These are phyloP conservation scores for Gnathonemus longibarbis DNA, from an alignment of 2,113 vertebrate species.

Conservation along the genomic window DNA sequence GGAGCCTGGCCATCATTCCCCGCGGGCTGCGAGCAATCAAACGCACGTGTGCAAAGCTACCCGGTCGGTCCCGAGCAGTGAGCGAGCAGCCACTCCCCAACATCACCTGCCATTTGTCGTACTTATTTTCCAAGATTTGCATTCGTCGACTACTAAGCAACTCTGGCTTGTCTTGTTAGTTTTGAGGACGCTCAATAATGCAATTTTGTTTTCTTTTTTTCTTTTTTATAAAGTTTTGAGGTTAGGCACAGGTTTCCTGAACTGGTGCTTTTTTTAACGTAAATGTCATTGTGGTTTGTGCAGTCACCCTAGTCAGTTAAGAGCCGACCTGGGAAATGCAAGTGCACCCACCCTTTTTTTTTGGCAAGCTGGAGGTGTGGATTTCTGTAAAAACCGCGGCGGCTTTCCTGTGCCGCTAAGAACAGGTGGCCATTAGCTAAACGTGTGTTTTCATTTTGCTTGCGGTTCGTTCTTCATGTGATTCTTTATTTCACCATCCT, in stretches of 20 bases:
- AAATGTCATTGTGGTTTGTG: neutral
- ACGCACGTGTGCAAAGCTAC: slow-evolving; percentile 10
- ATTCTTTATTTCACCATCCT: neutral
- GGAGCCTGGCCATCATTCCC: slow-evolving; percentile 13
- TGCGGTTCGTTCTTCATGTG: neutral
- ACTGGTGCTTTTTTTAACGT: neutral
- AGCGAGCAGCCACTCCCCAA: neutral
- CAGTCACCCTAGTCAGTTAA: neutral
- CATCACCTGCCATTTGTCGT: neutral
- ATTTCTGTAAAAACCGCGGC: neutral
- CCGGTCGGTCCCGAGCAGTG: neutral
- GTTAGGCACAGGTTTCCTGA: neutral
- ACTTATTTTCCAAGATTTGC: neutral
- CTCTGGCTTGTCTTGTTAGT: neutral
- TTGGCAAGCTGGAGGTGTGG: neutral
- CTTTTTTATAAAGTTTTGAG: neutral
- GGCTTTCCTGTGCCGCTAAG: neutral
- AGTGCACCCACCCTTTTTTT: neutral
- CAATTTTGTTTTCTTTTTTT: neutral
- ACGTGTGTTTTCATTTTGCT: neutral
- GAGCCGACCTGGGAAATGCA: neutral
- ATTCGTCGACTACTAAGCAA: neutral
- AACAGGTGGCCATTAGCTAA: neutral
- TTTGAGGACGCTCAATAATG: neutral
- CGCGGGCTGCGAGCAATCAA: neutral